Evolutionary conservation across 2,113 vertebrate genomes (phyloP).

Genomic region (Myrmecophaga tridactyla): DNA sequence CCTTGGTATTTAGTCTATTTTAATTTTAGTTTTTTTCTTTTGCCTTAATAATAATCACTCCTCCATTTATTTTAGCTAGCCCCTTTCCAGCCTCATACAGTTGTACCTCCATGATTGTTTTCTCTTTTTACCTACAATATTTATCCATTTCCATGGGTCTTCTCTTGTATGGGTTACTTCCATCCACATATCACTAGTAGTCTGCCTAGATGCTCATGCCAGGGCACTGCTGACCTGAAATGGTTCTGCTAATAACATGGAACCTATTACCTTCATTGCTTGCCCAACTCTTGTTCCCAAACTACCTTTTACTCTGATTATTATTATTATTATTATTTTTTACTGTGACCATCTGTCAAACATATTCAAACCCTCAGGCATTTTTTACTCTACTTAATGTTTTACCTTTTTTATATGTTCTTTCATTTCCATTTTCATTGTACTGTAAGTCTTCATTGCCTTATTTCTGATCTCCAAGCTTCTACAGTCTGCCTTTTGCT

Average conservation of each 20-base stretch:
- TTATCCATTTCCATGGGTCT: background rate
- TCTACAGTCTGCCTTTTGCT: background rate
- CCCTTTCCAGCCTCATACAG: background rate
- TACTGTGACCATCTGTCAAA: background rate
- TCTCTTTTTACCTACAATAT: background rate
- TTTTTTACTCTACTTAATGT: background rate
- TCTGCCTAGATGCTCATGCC: background rate
- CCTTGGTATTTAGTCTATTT: background rate
- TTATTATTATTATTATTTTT: background rate
- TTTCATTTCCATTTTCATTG: conserved; percentile 5
- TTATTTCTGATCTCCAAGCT: background rate
- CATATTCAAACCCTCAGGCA: background rate
- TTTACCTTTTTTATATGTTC: background rate
- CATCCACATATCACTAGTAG: background rate
- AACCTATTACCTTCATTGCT: background rate
- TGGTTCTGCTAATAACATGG: background rate
- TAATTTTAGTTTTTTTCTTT: background rate
- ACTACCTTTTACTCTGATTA: background rate
- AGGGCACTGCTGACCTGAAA: background rate
- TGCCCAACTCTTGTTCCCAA: background rate
- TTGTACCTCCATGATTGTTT: background rate
- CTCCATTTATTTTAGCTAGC: background rate
- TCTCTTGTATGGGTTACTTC: background rate
- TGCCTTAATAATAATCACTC: background rate
- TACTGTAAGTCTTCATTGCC: background rate